Evolutionary conservation across 2,888 invertebrate species (phyloP), one percentile per base, ranked within the genome.

Genomic region (Tyria jacobaeae): DNA sequence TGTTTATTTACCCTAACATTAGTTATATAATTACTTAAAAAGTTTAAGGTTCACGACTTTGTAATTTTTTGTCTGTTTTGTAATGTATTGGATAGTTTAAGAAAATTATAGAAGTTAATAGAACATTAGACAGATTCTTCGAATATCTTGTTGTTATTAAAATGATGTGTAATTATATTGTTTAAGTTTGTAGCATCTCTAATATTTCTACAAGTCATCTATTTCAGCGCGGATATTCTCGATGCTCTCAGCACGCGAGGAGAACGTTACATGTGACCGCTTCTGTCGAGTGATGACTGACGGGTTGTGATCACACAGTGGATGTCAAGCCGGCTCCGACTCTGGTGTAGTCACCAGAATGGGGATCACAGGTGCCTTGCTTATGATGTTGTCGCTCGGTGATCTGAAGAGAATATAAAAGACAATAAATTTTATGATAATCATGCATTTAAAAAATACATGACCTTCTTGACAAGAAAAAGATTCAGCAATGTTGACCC

Each of bases 311-410:
- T 71, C 69, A 35, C 63, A 70, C 44, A 70, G 76, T 37, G 73
- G 68, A 2, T 67, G 86, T 91, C 89, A 91, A 62, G 86, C 88
- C n/a, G 84, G 88, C 65, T 87, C 92, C 17, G 85, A 82, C 57
- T 90, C 92, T 17, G 91, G 83, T 54, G 90, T 87, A 75, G 90
- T 93, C 81, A 94, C 92, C 62, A 94, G 82, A 73, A 93, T 93
- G 15, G 92, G 93, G 69, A 92, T 91, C 64, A 87, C 85, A 57
- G 87, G 85, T 34, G 75, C 74, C 61, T 87, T 86, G 49, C 76
- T 81, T 57, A 89, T 82, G 64, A 85, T 82, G 57, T 86, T 82
- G 34, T 88, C 88, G 74, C 91, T 93, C 57, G 90, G 89, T 37
- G 91, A 91, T 80, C 92, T 93, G 83, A 17, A 81, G 81, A 39